phyloP scores from a whole-genome alignment of 2,113 vertebrate genomes.

The Vulpes ferrilata region DNA sequence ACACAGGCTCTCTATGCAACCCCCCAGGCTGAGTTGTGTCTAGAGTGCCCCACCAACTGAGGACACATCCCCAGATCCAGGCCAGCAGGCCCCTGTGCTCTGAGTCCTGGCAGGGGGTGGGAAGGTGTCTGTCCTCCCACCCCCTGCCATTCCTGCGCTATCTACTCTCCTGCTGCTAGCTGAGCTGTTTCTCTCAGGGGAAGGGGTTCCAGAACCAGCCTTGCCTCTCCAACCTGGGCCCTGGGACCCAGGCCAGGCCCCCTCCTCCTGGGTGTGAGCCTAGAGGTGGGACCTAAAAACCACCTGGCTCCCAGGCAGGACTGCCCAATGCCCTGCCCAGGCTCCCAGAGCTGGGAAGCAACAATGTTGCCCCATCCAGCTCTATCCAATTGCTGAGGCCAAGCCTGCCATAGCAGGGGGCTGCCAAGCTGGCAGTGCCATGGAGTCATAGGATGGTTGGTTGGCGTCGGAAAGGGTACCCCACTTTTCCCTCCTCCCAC shows the following conservation, averaged over 20 bases:
- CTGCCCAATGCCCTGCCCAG: neutral
- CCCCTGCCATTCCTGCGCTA: neutral
- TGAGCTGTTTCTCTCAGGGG: neutral
- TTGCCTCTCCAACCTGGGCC: too few species aligned
- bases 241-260: neutral
- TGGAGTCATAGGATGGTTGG: neutral
- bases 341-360: neutral
- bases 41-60: neutral
- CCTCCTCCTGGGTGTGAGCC: neutral
- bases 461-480: neutral
- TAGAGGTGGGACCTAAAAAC: neutral
- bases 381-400: neutral
- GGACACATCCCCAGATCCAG: neutral
- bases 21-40: neutral
- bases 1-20: neutral
- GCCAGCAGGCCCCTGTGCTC: neutral
- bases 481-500: neutral
- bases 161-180: rapidly evolving
- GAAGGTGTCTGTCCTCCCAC: too few species aligned
- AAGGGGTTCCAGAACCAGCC: neutral
- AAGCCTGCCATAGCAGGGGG: too few species aligned
- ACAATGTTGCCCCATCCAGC: neutral
- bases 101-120: neutral
- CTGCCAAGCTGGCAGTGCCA: neutral
- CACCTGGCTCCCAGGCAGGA: neutral